Percentiles rank a stretch among this genome's conserved stretches.
Conservation (phyloP, 2,113 vertebrate species). For the Connochaetes taurinus region DNA sequence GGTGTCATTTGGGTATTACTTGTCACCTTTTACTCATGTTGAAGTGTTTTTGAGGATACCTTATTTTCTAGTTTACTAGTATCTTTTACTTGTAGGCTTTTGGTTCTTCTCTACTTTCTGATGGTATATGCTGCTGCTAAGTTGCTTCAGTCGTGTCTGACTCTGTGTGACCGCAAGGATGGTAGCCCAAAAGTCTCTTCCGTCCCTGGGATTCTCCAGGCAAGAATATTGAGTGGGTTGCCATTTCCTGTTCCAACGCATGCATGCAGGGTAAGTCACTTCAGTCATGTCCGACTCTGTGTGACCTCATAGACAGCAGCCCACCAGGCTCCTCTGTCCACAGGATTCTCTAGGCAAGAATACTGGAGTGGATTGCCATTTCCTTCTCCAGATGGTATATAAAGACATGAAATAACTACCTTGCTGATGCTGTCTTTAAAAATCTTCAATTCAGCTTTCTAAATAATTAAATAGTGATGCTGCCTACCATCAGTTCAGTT, state of each 20-base stretch:
- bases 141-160: accelerated
- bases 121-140: background rate
- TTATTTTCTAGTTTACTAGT: background rate
- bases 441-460: background rate
- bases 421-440: background rate
- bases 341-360: background rate
- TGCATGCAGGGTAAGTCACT: accelerated
- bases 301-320: background rate
- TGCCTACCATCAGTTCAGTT: background rate
- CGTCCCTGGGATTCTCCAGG: background rate
- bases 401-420: background rate
- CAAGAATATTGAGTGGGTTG: background rate
- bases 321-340: background rate
- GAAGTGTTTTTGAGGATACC: background rate
- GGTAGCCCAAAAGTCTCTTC: background rate
- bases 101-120: background rate
- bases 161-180: background rate
- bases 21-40: background rate
- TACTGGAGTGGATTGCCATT: background rate
- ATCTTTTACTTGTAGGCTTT: background rate
- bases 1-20: background rate
- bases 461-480: background rate
- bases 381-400: background rate
- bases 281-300: background rate
- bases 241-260: background rate